Base-by-base conservation (phyloP, 2,888 invertebrate genomes). In the Hypselothyrea guttata region DNA sequence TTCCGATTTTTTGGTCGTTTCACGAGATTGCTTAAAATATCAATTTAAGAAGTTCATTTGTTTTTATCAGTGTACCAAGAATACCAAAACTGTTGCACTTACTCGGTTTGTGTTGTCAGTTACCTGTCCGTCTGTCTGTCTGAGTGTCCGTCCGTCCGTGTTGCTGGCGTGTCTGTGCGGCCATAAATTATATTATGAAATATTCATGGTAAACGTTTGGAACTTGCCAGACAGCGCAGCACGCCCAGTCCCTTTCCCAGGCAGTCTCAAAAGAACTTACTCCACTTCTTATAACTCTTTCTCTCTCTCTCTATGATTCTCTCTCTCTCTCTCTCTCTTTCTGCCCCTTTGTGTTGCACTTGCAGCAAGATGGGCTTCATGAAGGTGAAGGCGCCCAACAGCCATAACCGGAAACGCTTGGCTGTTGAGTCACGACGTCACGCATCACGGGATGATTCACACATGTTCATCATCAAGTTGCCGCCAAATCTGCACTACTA, bases 401-500 rank as follows among this genome's bases (percentile, higher is more conserved):
- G 94, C 42, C 95, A 95, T 87, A 95, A 95, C 87, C 91, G 95
- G 79, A 96, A 96, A 89, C 92, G 96, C 13, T 90, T 96, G 62
- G 95, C 96, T 0, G 94, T 94, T 51, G 94, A 94, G 89, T 94
- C 94, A 64, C 91, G 94, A 60, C 92, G 94, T 72, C 94, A 94
- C 87, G 92, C 92, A 55, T 89, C 92, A 69, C 93, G 93, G 0
- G 94, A 94, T 71, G 96, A 96, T 88, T 96, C 96, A 28, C 94
- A 95, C 90, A 95, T 96, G 93, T 96, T 94, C 91, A 93, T 96
- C 87, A 95, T 96, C 71, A 96, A 96, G 87, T 91, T 96, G 46
- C 96, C 96, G 0, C 95, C 96, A n/a, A 95, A 95, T 89, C 94
- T 93, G 11, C 94, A 94, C 78, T 96, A 95, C 89, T 96, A 96